These are phyloP conservation scores for Neomonachus schauinslandi DNA, from an alignment of 2,113 vertebrate genomes.

Conservation along the genomic window DNA sequence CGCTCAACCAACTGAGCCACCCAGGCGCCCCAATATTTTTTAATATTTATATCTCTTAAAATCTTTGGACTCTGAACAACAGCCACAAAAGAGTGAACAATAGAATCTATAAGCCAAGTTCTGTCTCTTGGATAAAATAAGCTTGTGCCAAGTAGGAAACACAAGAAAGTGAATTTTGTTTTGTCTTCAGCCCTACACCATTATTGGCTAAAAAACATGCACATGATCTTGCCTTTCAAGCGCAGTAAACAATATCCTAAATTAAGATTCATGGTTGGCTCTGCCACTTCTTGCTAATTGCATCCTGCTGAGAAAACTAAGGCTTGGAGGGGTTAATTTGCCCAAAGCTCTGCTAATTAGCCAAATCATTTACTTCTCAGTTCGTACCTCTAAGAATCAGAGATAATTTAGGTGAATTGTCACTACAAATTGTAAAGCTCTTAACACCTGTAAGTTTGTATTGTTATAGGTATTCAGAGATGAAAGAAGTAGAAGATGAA, in stretches of 20 bases:
- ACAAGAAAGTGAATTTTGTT: neutral
- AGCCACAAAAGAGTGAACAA: neutral
- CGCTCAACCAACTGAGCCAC: no score
- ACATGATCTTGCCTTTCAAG: neutral
- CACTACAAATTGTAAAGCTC: neutral
- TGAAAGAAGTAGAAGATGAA: neutral
- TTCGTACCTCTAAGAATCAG: neutral
- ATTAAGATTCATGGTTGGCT: neutral
- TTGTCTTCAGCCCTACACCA: neutral
- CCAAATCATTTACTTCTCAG: neutral
- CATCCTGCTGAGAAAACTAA: slow-evolving; percentile 28
- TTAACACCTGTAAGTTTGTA: neutral
- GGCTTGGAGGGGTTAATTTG: neutral
- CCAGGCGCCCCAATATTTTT: neutral
- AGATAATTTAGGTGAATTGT: neutral
- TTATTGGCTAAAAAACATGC: neutral
- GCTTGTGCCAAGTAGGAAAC: neutral
- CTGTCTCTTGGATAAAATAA: neutral
- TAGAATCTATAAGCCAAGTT: neutral
- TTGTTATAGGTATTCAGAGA: neutral
- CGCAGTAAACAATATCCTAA: neutral
- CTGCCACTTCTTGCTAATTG: neutral
- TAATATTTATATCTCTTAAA: neutral
- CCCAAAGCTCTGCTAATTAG: neutral
- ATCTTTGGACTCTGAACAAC: neutral